These are phyloP conservation scores for Acheta domesticus DNA, from an alignment of 2,888 invertebrate genomes.

Conservation along the genomic window DNA sequence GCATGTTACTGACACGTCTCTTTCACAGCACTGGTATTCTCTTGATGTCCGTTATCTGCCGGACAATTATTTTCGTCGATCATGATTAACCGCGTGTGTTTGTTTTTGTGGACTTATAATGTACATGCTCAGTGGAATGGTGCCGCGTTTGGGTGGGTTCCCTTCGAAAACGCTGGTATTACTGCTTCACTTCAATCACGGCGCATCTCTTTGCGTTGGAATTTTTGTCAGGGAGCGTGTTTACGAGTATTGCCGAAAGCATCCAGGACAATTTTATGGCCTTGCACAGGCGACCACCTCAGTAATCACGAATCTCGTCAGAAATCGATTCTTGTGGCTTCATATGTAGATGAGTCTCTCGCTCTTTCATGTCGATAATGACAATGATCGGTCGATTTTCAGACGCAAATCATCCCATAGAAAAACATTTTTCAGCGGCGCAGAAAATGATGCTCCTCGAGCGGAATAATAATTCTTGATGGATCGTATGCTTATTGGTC, in stretches of 20 bases:
- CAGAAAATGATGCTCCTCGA: constrained; percentile 20
- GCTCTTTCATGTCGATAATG: constrained; percentile 29
- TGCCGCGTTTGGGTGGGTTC: neutral
- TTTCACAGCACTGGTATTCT: no score
- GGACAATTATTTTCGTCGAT: neutral
- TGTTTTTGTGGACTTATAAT: neutral
- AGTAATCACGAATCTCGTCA: constrained; percentile 11
- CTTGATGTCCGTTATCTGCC: no score
- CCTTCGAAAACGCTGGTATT: neutral
- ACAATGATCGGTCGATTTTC: constrained; percentile 28
- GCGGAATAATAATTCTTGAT: constrained; percentile 27
- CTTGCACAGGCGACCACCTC: neutral
- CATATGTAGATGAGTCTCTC: constrained; percentile 32
- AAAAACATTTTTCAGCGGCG: constrained; percentile 18
- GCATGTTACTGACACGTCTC: no score
- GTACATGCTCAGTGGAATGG: neutral
- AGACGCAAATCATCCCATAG: constrained; percentile 21
- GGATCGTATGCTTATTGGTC: constrained; percentile 31
- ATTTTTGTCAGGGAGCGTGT: neutral
- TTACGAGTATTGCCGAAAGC: neutral
- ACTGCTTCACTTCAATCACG: neutral
- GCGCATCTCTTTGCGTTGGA: neutral
- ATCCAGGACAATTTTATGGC: neutral
- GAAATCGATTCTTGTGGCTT: constrained; percentile 24
- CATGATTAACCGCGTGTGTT: neutral